Percentiles rank a stretch among this genome's conserved stretches.
Conservation (phyloP, 2,113 vertebrate species). For the Laterallus jamaicensis region DNA sequence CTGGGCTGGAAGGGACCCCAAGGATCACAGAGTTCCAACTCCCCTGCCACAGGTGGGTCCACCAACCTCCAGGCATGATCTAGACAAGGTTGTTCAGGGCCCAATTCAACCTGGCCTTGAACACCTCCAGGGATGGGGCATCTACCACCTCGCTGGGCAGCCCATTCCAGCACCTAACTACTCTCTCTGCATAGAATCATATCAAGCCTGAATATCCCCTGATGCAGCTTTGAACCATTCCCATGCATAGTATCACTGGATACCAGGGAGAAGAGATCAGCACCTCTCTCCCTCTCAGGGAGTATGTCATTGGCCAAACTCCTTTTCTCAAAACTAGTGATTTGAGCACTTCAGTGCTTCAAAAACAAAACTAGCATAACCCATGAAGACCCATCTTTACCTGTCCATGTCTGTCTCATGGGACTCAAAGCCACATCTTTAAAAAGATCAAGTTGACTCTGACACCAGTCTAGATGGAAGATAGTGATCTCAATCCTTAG, state of each 20-base stretch:
- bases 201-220: background rate
- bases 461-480: background rate
- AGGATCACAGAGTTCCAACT: no score
- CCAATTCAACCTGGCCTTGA: no score
- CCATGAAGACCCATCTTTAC: background rate
- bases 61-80: no score
- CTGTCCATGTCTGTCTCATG: background rate
- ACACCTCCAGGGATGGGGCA: no score
- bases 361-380: background rate
- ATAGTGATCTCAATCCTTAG: background rate
- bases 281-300: background rate
- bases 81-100: no score
- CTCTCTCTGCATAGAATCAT: background rate
- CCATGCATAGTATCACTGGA: rapidly evolving
- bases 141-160: no score
- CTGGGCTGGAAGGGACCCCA: no score
- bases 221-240: background rate
- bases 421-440: background rate
- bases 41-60: no score
- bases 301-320: rapidly evolving
- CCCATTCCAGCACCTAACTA: background rate
- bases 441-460: background rate
- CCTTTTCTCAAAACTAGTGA: background rate
- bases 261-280: background rate
- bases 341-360: background rate